phyloP scores from a whole-genome alignment of 2,113 vertebrate species.

The Archilochus colubris region DNA sequence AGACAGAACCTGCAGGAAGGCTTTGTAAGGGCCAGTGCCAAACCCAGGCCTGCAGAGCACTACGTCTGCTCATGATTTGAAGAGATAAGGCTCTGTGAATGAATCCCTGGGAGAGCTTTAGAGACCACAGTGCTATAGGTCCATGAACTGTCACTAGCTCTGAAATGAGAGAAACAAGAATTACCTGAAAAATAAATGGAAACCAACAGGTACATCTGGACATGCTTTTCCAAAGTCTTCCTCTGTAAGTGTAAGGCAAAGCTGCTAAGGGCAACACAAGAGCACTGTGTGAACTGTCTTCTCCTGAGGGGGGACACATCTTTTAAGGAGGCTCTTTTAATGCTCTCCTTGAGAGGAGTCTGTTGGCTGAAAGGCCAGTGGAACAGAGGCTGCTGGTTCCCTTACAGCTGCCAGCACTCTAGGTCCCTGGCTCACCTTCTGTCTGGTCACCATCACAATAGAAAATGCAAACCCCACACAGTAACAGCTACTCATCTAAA shows the following conservation, averaged over 20 bases:
- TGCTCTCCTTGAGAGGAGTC: not conserved
- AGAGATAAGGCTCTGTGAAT: not conserved
- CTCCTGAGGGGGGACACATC: fast-evolving
- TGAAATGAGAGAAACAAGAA: not conserved
- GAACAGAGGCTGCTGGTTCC: not conserved
- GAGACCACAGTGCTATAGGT: not conserved
- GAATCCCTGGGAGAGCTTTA: not conserved
- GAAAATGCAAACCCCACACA: not conserved
- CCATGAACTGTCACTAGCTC: not conserved
- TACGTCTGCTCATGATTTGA: not conserved
- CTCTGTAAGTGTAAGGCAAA: not conserved
- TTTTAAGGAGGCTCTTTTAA: not conserved
- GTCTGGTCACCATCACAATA: not conserved
- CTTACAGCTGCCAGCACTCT: not conserved
- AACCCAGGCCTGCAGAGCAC: not conserved
- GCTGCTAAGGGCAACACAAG: not conserved
- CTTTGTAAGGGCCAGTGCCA: not conserved
- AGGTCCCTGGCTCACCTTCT: not conserved
- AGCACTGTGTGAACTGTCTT: not conserved
- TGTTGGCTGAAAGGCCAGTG: not conserved
- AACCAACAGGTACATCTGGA: not conserved
- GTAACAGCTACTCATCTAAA: not conserved
- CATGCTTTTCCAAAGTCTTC: not conserved
- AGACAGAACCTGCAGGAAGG: not conserved
- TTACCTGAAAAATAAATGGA: not conserved